Percentiles rank a stretch among this genome's conserved stretches.
phyloP scores from a whole-genome alignment of 2,113 vertebrate species.

The Aptenodytes patagonicus region DNA sequence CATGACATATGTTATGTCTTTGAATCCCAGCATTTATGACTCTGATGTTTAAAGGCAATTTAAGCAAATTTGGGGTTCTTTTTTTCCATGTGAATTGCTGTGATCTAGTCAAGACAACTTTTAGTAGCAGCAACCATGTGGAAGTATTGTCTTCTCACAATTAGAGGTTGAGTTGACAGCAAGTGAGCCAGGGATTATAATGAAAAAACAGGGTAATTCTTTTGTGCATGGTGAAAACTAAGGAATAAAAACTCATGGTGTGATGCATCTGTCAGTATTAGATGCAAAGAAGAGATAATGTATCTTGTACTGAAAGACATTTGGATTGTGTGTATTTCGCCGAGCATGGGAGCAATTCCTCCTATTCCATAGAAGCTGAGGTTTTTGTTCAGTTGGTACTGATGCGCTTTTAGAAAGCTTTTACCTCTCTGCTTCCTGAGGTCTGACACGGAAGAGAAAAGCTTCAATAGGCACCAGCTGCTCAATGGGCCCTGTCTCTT shows the following conservation, averaged over 20 bases:
- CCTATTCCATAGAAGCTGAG: neutral
- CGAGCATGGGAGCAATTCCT: neutral
- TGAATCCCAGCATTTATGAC: neutral
- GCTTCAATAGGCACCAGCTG: conserved; percentile 41
- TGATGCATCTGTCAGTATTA: neutral
- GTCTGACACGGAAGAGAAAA: conserved; percentile 15
- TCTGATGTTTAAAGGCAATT: neutral
- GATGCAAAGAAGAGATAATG: neutral
- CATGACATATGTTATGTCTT: neutral
- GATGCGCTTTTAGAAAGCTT: conserved; percentile 27
- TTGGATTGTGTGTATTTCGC: neutral
- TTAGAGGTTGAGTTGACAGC: neutral
- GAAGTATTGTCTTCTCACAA: neutral
- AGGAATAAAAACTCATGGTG: neutral
- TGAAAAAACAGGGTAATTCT: neutral
- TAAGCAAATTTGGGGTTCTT: neutral
- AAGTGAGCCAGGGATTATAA: neutral
- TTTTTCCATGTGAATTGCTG: neutral
- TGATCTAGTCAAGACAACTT: neutral
- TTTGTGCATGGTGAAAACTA: neutral
- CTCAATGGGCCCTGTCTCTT: neutral
- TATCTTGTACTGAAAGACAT: neutral
- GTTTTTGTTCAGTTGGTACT: neutral
- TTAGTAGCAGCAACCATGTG: neutral
- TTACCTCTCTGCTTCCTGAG: conserved; percentile 9